Evolutionary conservation across 2,113 vertebrate genomes (phyloP), one percentile per base, ranked within the genome.

Genomic region (Takifugu flavidus): DNA sequence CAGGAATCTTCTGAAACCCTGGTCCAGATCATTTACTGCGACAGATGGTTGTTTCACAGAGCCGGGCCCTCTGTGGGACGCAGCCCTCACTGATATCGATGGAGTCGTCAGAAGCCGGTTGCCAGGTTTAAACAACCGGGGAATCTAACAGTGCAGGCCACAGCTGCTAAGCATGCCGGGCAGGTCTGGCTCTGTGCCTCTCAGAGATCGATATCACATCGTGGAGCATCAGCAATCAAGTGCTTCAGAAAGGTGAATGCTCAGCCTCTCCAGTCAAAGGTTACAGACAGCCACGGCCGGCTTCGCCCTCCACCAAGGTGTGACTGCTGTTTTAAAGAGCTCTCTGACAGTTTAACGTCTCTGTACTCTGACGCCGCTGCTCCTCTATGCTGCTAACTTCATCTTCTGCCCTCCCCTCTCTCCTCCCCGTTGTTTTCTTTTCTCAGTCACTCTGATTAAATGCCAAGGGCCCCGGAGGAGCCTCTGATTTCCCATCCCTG

Each of bases 331-430:
- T 85, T 80, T 92, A 86, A 88, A 86, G 80, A 87, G 83, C 83
- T 81, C 90, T 93, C 86, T 93, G 91, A 93, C 91, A 89, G 86
- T 85, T 91, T 88, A 88, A 70, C 2, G 80, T 79, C 71, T 63
- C 54, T 50, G 26, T 59, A 28, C 59, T 27, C 54, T n/a, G 29
- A 63, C 27, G 60, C 6, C 20, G 29, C 5, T 13, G 47, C 55
- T 7, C 56, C 60, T n/a, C 47, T 34, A 34, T 49, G 15, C 43
- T 31, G 13, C n/a, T 5, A 27, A 13, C 64, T 25, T 53, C 63
- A 44, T 56, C 54, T 31, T 45, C 68, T 25, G 25, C 52, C 56
- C 47, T 13, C 6, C 53, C 67, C 29, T 60, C 42, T 29, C 61
- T 55, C 42, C 60, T 67, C 73, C 53, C 58, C 45, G 61, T 56